Evolutionary conservation across 2,113 vertebrate genomes (phyloP).

Genomic region (Ascaphus truei): DNA sequence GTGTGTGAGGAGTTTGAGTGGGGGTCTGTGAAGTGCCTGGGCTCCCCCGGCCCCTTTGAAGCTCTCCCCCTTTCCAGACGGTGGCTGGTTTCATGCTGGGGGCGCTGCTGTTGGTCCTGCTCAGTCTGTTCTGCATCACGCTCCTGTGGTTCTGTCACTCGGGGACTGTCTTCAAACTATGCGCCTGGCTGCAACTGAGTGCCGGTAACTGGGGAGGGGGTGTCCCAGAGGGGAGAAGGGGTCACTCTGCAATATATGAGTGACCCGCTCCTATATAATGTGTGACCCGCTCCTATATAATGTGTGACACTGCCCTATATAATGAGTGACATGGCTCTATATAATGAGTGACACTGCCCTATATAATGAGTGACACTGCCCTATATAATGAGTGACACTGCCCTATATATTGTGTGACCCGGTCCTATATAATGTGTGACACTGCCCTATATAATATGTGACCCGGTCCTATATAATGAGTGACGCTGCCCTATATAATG

Average conservation of each 20-base stretch:
- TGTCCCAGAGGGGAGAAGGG: no score
- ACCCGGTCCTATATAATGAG: no score
- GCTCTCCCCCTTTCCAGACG: slow-evolving; percentile 74
- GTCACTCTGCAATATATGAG: not conserved
- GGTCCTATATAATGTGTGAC: no score
- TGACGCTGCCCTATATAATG: no score
- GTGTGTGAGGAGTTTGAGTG: slow-evolving; percentile 68
- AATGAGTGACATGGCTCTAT: no score
- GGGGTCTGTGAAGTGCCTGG: slow-evolving; percentile 64
- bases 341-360: no score
- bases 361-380: no score
- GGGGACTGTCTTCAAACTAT: slow-evolving; percentile 75
- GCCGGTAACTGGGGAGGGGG: slow-evolving; percentile 54
- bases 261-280: not conserved
- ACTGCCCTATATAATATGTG: no score
- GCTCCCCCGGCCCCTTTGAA: slow-evolving; percentile 61
- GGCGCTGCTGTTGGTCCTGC: slow-evolving; percentile 70
- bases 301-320: no score
- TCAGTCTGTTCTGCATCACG: slow-evolving; percentile 65
- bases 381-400: no score
- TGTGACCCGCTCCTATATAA: no score
- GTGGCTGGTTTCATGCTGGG: slow-evolving; percentile 71
- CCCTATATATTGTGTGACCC: no score
- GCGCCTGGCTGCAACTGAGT: slow-evolving; percentile 75
- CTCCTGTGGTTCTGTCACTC: slow-evolving; percentile 75